Conservation (phyloP, 2,797 vertebrate genomes). For the Cercopithecus hamlyni region DNA sequence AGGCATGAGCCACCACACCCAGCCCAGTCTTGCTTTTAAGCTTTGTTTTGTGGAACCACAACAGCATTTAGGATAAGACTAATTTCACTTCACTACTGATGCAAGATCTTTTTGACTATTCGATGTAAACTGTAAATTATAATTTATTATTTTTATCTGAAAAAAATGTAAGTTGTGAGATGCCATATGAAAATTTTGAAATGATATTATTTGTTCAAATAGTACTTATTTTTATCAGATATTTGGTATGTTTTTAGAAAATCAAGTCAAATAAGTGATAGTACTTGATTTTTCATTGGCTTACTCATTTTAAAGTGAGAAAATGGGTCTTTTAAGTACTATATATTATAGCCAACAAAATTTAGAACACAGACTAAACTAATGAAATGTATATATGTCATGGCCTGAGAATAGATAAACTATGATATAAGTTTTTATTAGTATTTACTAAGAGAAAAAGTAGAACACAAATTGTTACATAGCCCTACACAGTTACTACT, state of each 20-base stretch:
- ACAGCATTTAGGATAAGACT: not conserved
- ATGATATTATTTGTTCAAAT: not conserved
- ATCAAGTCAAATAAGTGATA: not conserved
- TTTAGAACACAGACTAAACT: conserved; percentile 7
- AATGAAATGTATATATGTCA: not conserved
- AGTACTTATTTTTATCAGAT: not conserved
- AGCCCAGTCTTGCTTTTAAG: not conserved
- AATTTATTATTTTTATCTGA: not conserved
- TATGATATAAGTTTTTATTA: not conserved
- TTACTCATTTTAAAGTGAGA: conserved; percentile 25
- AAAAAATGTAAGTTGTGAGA: not conserved
- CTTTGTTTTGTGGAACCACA: not conserved
- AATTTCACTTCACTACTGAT: not conserved
- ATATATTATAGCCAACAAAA: not conserved
- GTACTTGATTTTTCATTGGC: not conserved
- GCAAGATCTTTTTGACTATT: not conserved
- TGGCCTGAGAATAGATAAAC: not conserved
- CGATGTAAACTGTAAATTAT: not conserved
- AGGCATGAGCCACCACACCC: too few relatives aligned
- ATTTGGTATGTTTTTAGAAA: not conserved
- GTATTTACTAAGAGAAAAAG: not conserved
- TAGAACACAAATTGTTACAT: not conserved
- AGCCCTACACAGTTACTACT: not conserved
- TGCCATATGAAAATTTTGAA: not conserved
- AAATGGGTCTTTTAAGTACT: not conserved